A percentile compares a stretch with the other conserved stretches of the same genome.
Conservation (phyloP, 2,888 invertebrate genomes). For the Cepaea hortensis region DNA sequence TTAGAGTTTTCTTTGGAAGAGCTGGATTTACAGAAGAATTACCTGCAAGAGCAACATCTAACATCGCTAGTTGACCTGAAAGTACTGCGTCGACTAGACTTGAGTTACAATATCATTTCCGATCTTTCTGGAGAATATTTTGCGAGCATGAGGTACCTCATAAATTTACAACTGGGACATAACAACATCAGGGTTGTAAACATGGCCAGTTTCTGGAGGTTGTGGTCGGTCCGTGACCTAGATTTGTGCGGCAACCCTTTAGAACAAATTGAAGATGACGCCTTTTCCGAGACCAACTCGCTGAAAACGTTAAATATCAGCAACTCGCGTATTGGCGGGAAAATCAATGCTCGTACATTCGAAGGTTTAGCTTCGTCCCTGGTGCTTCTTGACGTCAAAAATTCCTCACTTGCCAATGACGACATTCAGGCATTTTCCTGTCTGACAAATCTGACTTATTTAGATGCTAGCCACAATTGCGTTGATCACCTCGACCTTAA, state of each 20-base stretch:
- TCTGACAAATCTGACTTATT: background rate
- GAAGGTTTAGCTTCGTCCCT: slow-evolving; percentile 2
- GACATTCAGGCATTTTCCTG: background rate
- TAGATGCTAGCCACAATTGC: slow-evolving; percentile 13
- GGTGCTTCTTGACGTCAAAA: background rate
- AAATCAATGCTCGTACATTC: background rate
- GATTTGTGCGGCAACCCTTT: slow-evolving; percentile 26
- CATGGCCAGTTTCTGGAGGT: background rate
- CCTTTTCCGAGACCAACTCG: background rate
- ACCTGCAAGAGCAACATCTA: background rate
- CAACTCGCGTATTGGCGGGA: slow-evolving; percentile 4
- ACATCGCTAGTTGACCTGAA: slow-evolving; percentile 17
- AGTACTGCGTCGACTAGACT: slow-evolving; percentile 2
- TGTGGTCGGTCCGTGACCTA: background rate
- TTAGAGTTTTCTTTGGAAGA: slow-evolving; percentile 38
- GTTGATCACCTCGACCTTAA: slow-evolving; percentile 9
- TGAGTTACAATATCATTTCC: slow-evolving; percentile 30
- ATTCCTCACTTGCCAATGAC: background rate
- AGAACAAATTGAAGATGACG: slow-evolving; percentile 6
- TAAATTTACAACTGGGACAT: background rate
- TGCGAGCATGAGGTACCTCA: background rate
- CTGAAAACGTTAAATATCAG: slow-evolving; percentile 14
- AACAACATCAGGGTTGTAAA: slow-evolving; percentile 1
- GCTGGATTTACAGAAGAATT: slow-evolving; percentile 8
- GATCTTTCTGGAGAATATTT: slow-evolving; percentile 20